Evolutionary conservation across 2,113 vertebrate genomes (phyloP).

Genomic region (Seriola quinqueradiata): DNA sequence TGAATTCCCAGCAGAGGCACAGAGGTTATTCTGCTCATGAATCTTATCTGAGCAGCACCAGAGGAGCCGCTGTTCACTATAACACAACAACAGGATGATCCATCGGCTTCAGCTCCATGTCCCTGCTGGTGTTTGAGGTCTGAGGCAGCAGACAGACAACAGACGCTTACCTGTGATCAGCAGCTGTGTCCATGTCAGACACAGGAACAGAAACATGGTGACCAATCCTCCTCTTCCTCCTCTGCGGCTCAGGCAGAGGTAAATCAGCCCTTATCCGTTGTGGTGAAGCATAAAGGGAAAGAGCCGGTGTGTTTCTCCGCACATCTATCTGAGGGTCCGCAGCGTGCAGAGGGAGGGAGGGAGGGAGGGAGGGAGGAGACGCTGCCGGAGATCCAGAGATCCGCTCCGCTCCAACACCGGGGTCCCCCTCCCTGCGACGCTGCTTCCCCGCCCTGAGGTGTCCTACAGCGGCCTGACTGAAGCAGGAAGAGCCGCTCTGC

Average conservation of each 20-base stretch:
- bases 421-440: not conserved
- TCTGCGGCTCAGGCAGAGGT: not conserved
- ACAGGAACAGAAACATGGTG: constrained; percentile 40
- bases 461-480: constrained; percentile 23
- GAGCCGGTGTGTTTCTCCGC: not conserved
- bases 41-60: no score
- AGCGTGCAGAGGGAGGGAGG: not conserved
- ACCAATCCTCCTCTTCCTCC: constrained; percentile 12
- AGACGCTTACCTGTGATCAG: constrained; percentile 65
- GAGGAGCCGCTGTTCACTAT: not conserved
- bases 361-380: constrained; percentile 28
- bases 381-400: constrained; percentile 16
- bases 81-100: no score
- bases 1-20: no score
- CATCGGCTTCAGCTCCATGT: no score
- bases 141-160: not conserved
- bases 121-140: no score
- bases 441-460: constrained; percentile 16
- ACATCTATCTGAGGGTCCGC: constrained; percentile 5
- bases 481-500: constrained; percentile 14
- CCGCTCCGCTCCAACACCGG: not conserved
- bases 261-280: not conserved
- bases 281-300: not conserved
- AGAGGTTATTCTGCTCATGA: no score
- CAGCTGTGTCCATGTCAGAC: constrained; percentile 65